Base-by-base conservation (phyloP, 2,888 invertebrate species). In the Chesias legatella region DNA sequence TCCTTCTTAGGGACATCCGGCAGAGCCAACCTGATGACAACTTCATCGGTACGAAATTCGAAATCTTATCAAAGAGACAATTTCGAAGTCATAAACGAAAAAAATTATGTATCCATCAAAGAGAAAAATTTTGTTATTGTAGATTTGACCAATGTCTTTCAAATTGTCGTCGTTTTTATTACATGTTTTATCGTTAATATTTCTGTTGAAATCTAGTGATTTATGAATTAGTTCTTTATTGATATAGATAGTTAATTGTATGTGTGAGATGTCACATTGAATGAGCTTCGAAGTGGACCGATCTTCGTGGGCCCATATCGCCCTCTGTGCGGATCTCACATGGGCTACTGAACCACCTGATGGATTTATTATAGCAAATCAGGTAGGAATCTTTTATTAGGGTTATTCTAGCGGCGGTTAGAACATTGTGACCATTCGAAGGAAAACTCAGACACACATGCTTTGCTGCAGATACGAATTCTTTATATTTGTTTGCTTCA, bases 231-330 rank as follows among this genome's bases (percentile, higher is more conserved):
- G 68, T 78, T 76, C 62, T 60, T 79, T 77, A 78, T 67, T 74
- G 76, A 78, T 80, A 76, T 76, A 77, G 68, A 73, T 74, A 77
- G 75, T 77, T 84, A 78, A 73, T 78, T 78, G 67, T 78, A 73
- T 75, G 79, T 59, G 69, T 77, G 79, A 72, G 65, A 84, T 86
- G 86, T 76, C 78, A 79, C 86, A 84, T 88, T 88, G 88, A 88
- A 88, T 88, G 86, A 88, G 68, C 85, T 83, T 83, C 85, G 84
- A 84, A 63, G 83, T 80, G 81, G 86, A 85, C 79, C 80, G 80
- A 56, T 79, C 84, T 73, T 76, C 84, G 68, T 88, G 86, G 88
- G 88, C 83, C 71, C 85, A 84, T 62, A 77, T 86, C 66, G 88
- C 85, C 85, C 85, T 85, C 49, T 85, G 85, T 80, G 86, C 88